Conservation (phyloP, 2,797 vertebrate genomes). For the Alouatta caraya region DNA sequence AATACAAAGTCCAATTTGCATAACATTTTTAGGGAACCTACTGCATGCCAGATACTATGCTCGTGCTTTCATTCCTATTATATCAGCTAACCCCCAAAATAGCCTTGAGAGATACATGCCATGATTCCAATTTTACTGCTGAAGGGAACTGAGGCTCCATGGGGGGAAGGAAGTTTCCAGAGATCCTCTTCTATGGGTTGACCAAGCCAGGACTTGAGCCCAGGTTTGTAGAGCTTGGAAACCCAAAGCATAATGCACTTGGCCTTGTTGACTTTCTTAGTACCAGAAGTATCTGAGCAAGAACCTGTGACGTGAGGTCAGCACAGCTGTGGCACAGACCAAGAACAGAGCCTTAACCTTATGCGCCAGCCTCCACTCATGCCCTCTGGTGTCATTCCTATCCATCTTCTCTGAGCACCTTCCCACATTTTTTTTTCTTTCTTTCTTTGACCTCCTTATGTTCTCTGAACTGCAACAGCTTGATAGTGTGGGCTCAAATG, state of each 20-base stretch:
- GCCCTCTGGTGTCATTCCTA: background rate
- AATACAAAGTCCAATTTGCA: conserved; percentile 4
- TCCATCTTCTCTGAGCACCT: background rate
- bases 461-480: background rate
- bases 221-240: background rate
- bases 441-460: background rate
- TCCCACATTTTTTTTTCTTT: background rate
- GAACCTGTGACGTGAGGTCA: background rate
- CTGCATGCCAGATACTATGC: background rate
- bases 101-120: background rate
- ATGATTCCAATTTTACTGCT: background rate
- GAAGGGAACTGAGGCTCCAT: accelerated
- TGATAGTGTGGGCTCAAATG: background rate
- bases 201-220: background rate
- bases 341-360: background rate
- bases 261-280: background rate
- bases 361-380: accelerated
- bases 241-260: accelerated
- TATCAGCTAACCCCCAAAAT: background rate
- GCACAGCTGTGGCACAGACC: background rate
- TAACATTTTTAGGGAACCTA: background rate
- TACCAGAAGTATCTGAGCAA: accelerated
- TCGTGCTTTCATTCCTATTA: background rate
- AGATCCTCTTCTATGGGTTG: background rate
- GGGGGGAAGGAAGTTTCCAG: background rate